These are phyloP conservation scores for Unio delphinus DNA, from an alignment of 2,888 invertebrate species.

Conservation along the genomic window DNA sequence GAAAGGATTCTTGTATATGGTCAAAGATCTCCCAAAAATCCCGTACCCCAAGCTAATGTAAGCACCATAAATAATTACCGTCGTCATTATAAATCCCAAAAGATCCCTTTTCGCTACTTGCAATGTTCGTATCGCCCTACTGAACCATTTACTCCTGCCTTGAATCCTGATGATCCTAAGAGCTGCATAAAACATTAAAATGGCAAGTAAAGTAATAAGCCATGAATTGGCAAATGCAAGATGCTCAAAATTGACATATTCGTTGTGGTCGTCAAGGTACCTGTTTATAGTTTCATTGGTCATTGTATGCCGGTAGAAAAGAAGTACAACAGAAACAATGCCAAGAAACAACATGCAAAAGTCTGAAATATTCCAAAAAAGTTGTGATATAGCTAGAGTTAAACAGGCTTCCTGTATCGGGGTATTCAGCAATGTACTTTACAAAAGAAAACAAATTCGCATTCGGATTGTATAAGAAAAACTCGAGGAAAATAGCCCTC, in stretches of 20 bases:
- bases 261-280: too few relatives aligned
- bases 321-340: too few relatives aligned
- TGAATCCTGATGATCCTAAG: slow-evolving; percentile 3
- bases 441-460: background rate
- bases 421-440: slow-evolving; percentile 9
- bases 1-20: slow-evolving; percentile 1
- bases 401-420: slow-evolving; percentile 8
- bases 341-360: too few relatives aligned
- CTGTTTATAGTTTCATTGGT: too few relatives aligned
- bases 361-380: background rate
- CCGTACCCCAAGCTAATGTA: slow-evolving; percentile 1
- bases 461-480: too few relatives aligned
- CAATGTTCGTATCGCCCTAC: background rate
- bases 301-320: too few relatives aligned
- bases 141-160: slow-evolving; percentile 2
- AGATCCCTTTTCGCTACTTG: background rate
- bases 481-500: too few relatives aligned
- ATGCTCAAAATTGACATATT: too few relatives aligned
- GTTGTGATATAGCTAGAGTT: slow-evolving; percentile 4
- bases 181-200: background rate
- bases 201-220: too few relatives aligned
- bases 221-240: too few relatives aligned
- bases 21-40: background rate
- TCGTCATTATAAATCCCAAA: slow-evolving; percentile 1
- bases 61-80: background rate